A percentile compares a stretch with the other conserved stretches of the same genome.
Conservation (phyloP, 1,140 invertebrate genomes). For the Sweltsa coloradensis region DNA sequence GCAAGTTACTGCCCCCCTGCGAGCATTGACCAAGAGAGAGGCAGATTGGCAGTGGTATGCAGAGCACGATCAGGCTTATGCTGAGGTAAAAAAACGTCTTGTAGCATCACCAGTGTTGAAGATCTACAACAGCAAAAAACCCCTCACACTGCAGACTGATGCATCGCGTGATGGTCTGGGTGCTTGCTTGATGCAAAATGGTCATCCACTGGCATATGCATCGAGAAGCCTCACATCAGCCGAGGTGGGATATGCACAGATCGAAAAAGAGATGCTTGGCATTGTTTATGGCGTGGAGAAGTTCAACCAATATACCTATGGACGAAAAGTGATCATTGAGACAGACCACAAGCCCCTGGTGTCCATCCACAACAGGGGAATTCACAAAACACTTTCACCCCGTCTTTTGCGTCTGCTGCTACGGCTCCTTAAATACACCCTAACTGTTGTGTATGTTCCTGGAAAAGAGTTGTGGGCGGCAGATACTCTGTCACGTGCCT, state of each 20-base stretch:
- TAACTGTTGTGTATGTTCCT: slow-evolving; percentile 25
- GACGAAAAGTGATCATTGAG: slow-evolving; percentile 10
- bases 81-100: slow-evolving; percentile 20
- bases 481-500: slow-evolving; percentile 14
- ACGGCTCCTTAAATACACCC: slow-evolving; percentile 27
- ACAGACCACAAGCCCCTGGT: slow-evolving; percentile 21
- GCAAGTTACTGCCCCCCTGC: slow-evolving; percentile 16
- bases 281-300: slow-evolving; percentile 18
- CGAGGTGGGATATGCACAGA: slow-evolving; percentile 19
- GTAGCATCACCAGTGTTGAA: slow-evolving; percentile 18
- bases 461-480: slow-evolving; percentile 15
- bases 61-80: slow-evolving; percentile 16
- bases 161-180: slow-evolving; percentile 13
- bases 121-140: slow-evolving; percentile 18
- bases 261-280: slow-evolving; percentile 17
- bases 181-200: slow-evolving; percentile 15
- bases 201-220: slow-evolving; percentile 26
- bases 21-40: slow-evolving; percentile 19
- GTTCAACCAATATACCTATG: slow-evolving; percentile 19
- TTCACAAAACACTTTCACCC: slow-evolving; percentile 23
- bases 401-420: slow-evolving; percentile 30
- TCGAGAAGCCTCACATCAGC: slow-evolving; percentile 17
- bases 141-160: slow-evolving; percentile 10
- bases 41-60: slow-evolving; percentile 17
- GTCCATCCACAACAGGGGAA: slow-evolving; percentile 25